Evolutionary conservation across 92 coral and sea anemone species (phyloP), one percentile per base, ranked within the genome.

Genomic region (Epizoanthus illoricatus): DNA sequence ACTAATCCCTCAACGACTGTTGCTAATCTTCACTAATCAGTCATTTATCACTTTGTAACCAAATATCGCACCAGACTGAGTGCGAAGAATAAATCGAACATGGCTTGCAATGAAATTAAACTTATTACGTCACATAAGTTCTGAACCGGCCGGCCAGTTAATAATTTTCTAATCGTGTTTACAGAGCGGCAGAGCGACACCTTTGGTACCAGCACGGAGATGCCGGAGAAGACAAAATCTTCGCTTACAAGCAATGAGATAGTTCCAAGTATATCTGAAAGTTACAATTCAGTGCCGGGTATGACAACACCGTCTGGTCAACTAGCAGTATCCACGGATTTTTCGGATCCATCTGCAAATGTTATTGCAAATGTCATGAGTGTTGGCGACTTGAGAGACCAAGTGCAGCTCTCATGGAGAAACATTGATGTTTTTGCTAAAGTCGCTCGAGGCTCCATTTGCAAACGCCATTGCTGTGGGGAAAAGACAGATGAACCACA

Each of bases 391-490:
- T 81, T 87, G 61, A 88, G 69, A 15, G 88, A 91, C 62, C 86
- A 90, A 60, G 91, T 93, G 19, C 68, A 89, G 49, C 61, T 94
- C 3, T 84, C 92, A 0, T 94, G 98, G 98, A 88, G 90, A 58
- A 88, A 91, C 17, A 73, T 94, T 81, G 87, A 94, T 81, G 98
- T 94, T 21, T 94, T 94, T 84, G 97, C 90, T 11, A 83, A 93
- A 40, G 67, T 86, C 17, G 87, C 83, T 18, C 69, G 87, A 41
- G 87, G 89, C 19, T 86, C 97, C 1, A 68, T 91, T 61, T 94
- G 95, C 81, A 86, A 73, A 81, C 90, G 97, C 4, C 85, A 88
- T 15, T 90, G 97, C 79, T 69, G 87, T 74, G 85, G 88, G 61
- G 71, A 80, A 10, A 87, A 85, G 8, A 54, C 72, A 1, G 82